These are phyloP conservation scores for Myocastor coypus DNA, from an alignment of 2,113 vertebrate species.

Conservation along the genomic window DNA sequence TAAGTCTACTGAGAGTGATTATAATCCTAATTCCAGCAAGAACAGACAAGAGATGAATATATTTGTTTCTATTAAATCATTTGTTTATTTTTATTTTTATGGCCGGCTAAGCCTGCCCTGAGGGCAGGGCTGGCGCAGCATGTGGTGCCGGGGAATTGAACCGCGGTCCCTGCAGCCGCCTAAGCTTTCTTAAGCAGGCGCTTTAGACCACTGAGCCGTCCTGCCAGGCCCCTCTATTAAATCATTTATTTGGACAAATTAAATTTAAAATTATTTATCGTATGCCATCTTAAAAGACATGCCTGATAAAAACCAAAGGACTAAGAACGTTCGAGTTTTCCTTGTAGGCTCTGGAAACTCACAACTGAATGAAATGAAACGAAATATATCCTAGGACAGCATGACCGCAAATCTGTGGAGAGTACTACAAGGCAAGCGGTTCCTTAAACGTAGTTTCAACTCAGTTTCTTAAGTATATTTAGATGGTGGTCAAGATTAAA, in stretches of 20 bases:
- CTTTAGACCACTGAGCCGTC: too few species aligned
- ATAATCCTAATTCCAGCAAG: neutral
- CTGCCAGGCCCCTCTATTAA: too few species aligned
- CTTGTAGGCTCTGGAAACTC: neutral
- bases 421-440: neutral
- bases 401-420: neutral
- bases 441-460: neutral
- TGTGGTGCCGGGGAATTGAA: too few species aligned
- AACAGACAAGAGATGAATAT: conserved; percentile 18
- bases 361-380: neutral
- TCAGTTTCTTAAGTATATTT: neutral
- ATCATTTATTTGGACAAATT: neutral
- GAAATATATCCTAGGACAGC: neutral
- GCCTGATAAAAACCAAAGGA: neutral
- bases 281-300: neutral
- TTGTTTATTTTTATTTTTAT: too few species aligned
- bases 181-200: too few species aligned
- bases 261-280: conserved; percentile 26
- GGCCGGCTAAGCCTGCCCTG: too few species aligned
- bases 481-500: neutral
- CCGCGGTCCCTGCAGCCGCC: too few species aligned
- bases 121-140: too few species aligned
- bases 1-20: neutral
- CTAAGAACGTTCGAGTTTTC: neutral
- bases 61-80: neutral